Conservation (phyloP, 2,797 vertebrate species). For the Sparidentex hasta region DNA sequence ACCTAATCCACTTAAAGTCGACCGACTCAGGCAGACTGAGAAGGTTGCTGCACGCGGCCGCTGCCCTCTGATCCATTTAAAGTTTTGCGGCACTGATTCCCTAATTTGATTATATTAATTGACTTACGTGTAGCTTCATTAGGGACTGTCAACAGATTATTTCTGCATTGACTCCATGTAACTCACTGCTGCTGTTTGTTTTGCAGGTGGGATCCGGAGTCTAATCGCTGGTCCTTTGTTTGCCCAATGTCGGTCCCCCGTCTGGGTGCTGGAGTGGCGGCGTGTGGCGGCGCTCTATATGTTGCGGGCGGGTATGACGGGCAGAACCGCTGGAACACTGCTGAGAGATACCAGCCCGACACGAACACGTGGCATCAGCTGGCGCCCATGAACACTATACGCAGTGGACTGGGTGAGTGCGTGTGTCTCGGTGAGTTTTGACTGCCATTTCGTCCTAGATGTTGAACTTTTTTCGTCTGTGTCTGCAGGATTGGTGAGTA, state of each 20-base stretch:
- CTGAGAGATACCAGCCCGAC: slow-evolving; percentile 87
- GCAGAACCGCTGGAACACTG: slow-evolving; percentile 85
- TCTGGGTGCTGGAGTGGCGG: slow-evolving; percentile 85
- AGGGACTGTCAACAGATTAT: background rate
- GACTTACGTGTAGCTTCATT: background rate
- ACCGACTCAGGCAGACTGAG: slow-evolving; percentile 59
- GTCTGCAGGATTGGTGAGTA: slow-evolving; percentile 82
- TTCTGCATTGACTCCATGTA: background rate
- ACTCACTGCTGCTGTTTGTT: slow-evolving; percentile 14
- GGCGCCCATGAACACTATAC: slow-evolving; percentile 84
- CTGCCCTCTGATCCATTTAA: background rate
- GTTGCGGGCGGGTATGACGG: slow-evolving; percentile 88
- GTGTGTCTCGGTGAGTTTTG: background rate
- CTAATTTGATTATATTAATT: slow-evolving; percentile 24
- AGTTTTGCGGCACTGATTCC: background rate
- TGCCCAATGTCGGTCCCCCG: slow-evolving; percentile 86
- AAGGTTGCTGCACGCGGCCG: slow-evolving; percentile 25
- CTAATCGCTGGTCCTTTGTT: slow-evolving; percentile 85
- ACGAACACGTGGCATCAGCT: slow-evolving; percentile 86
- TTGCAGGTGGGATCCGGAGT: slow-evolving; percentile 88
- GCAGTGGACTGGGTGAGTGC: slow-evolving; percentile 87
- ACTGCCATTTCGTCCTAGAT: background rate
- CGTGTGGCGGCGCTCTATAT: slow-evolving; percentile 84
- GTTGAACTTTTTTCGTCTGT: background rate
- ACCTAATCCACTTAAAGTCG: slow-evolving; percentile 74